Evolutionary conservation across 1,140 invertebrate genomes (phyloP), one percentile per base, ranked within the genome.

Genomic region (Apocrypta bakeri): DNA sequence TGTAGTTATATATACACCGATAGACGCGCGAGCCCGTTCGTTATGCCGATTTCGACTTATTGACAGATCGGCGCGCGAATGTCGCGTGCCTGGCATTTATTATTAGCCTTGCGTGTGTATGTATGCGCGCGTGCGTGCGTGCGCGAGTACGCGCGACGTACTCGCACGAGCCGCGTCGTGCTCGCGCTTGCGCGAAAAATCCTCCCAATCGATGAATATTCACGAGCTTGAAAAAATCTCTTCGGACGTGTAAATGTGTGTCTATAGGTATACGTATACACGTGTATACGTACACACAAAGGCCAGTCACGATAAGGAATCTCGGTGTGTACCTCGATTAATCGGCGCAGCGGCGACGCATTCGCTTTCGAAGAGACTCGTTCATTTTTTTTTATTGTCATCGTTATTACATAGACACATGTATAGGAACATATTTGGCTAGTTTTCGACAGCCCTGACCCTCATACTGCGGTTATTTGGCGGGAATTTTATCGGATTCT

Each of bases 61-160:
- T 61, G 73, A 75, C 73, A 31, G 48, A 75, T 75, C 73, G 48
- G 73, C 48, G 42, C 56, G 74, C 56, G 74, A 64, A 29, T 64
- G 25, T 76, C 74, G 74, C 74, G 61, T 76, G 61, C 29, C 12
- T 24, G 42, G 11, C 42, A 37, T 33, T 76, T 76, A 76, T 76
- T 76, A 76, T 76, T 76, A 76, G 74, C 25, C 14, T 11, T 2
- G 3, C 11, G 69, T 7, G 7, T 0, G 31, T 31, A 27, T 31
- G 14, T 64, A 42, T 7, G 4, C 21, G 12, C 1, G 14, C 12
- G 21, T 48, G 21, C 42, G 11, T 48, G 4, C 64, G n/a, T 24
- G 64, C n/a, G 33, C 33, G 9, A n/a, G n/a, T 37, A 37, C 33
- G 33, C n/a, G 33, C 33, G 33, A 37, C 9, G n/a, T n/a, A 9